Base-by-base conservation (phyloP, 2,888 invertebrate species). In the Patella ulyssiponensis region DNA sequence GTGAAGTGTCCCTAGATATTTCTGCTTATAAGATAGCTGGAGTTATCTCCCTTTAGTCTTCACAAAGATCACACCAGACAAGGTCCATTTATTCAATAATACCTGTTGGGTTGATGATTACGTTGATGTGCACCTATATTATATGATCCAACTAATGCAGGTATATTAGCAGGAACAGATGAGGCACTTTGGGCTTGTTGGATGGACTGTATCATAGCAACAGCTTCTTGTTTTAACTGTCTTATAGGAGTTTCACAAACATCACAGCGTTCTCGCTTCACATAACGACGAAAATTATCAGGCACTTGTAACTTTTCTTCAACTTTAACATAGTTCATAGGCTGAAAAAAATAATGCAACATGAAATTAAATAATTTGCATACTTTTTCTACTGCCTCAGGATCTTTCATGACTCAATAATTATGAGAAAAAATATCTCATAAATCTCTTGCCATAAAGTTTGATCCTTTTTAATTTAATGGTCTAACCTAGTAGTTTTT, bases 191-290 rank as follows among this genome's bases (percentile, higher is more conserved):
- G 89, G 27, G 89, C 87, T 69, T 88, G 85, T 75, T 89, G 88
- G 74, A 89, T 86, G 75, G 87, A 87, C 80, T 88, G 86, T 27
- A 90, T 87, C 88, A 88, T 89, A 51, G 85, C 84, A 51, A 88
- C 81, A 7, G 89, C 89, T 80, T 90, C 89, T 74, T 86, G 85
- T 72, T 88, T 87, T 71, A 90, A 84, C 71, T 86, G 87, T 2
- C 77, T 79, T 51, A 88, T 78, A 58, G 84, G 86, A 0, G 89
- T 89, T 79, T 88, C 86, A 81, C 90, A 90, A 12, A 87, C 86
- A 51, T 85, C 86, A 84, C 90, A 90, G n/a, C 82, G 85, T 70
- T 75, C 56, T 53, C 74, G 74, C n/a, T 79, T 81, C 69, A 83
- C 80, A 78, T 86, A 85, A 51, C 82, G 81, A 53, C 84, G 84